Base-by-base conservation (phyloP, 2,888 invertebrate genomes). In the Poecilus cupreus region DNA sequence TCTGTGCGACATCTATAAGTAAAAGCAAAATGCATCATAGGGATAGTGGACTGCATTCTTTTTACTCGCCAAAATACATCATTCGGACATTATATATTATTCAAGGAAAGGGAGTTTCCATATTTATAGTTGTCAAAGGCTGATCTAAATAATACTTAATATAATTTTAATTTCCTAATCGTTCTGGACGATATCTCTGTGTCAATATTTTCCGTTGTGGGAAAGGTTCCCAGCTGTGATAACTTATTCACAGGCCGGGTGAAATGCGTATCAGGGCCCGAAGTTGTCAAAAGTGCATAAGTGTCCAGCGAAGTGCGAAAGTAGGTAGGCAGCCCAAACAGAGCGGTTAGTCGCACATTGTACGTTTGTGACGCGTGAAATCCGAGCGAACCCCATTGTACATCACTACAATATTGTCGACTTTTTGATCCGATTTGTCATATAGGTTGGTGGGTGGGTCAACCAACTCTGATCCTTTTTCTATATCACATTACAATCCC, bases 371-470 rank as follows among this genome's bases (percentile, higher is more conserved):
- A 88, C 86, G 88, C 87, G 88, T 87, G 86, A 88, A 88, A 88
- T 88, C 87, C 86, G 87, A 86, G 86, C 85, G 84, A 86, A 87
- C 87, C 84, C 88, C 85, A 88, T 89, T 88, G 88, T 88, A 87
- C 86, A 87, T 86, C 87, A 86, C 87, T 86, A 89, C 89, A 89
- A 89, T 89, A 89, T 89, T 89, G 89, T 89, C 89, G 89, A 89
- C 89, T 89, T 89, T 89, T 89, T 89, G 89, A 89, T 89, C 89
- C 89, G 89, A 89, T 89, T 89, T 89, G 89, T 89, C 89, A 87
- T 87, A 89, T 88, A 88, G 88, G 87, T 86, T 88, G 87, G 88
- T 88, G 88, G 88, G 88, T 88, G 88, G 88, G 88, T 88, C 88
- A 87, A 86, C 87, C 74, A 87, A 84, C 86, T 85, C 87, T 87